These are phyloP conservation scores for Cossypha polioptera DNA, from an alignment of 2,797 vertebrate genomes.

Conservation along the genomic window DNA sequence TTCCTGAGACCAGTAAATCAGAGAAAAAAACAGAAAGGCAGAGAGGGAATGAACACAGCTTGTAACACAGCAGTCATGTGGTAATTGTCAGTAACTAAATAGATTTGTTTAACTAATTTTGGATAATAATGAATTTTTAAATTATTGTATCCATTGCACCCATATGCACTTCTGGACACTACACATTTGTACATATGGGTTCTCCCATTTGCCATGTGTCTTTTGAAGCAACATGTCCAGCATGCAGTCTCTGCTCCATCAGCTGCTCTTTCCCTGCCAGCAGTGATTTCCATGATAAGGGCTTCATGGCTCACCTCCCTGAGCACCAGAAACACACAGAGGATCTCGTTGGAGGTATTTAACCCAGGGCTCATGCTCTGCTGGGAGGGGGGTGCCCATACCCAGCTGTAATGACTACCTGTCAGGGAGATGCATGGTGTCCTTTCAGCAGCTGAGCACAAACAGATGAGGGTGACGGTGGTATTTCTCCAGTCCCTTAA, in stretches of 20 bases:
- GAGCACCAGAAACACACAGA: background rate
- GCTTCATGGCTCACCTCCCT: background rate
- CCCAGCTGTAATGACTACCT: conserved; percentile 72
- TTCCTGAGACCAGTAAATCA: background rate
- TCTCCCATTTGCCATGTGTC: background rate
- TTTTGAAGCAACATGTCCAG: background rate
- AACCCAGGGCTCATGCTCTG: background rate
- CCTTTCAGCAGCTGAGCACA: conserved; percentile 69
- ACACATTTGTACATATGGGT: accelerated
- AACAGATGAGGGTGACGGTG: conserved; percentile 68
- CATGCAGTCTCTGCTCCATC: background rate
- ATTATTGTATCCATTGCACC: background rate
- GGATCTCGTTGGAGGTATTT: background rate
- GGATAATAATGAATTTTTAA: background rate
- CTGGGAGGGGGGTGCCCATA: conserved; percentile 36
- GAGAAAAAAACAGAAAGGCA: background rate
- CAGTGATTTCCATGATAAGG: background rate
- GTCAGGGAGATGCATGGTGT: conserved; percentile 79
- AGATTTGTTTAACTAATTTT: background rate
- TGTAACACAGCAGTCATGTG: background rate
- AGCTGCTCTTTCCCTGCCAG: background rate
- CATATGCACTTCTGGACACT: background rate
- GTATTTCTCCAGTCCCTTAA: conserved; percentile 76
- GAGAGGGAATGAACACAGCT: background rate
- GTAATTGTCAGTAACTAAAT: background rate